Conservation (phyloP, 2,888 invertebrate genomes). For the Eupithecia pulchellata region DNA sequence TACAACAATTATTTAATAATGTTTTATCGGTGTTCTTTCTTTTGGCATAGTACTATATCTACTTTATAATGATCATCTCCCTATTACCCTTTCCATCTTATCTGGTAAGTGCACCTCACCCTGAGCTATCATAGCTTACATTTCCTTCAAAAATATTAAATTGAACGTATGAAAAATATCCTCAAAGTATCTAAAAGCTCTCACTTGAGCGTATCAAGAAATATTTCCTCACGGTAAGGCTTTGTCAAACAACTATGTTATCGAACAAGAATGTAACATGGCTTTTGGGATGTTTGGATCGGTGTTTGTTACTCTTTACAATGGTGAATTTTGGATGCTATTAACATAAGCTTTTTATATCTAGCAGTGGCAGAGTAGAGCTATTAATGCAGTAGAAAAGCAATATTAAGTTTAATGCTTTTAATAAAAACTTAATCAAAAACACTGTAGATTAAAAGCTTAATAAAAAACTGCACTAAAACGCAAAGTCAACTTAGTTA, state of each 20-base stretch:
- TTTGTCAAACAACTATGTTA: constrained; percentile 16
- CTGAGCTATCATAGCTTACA: background rate
- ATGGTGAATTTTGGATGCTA: too few species aligned
- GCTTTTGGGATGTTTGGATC: background rate
- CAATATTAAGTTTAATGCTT: too few species aligned
- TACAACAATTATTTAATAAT: too few species aligned
- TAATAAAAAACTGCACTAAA: background rate
- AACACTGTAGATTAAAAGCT: background rate
- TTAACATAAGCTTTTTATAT: background rate
- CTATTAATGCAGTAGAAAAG: too few species aligned
- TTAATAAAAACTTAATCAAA: too few species aligned
- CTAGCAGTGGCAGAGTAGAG: background rate
- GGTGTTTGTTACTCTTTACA: background rate
- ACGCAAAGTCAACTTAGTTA: background rate
- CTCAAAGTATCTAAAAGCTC: constrained; percentile 26
- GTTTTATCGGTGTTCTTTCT: too few species aligned
- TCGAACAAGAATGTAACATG: background rate
- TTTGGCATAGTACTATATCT: too few species aligned
- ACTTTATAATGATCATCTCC: too few species aligned
- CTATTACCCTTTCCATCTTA: background rate
- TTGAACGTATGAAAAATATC: constrained; percentile 31
- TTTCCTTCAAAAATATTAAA: constrained; percentile 33
- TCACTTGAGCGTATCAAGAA: constrained; percentile 34
- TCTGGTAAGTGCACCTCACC: background rate
- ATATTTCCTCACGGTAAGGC: constrained; percentile 33